Conservation (phyloP, 1,140 invertebrate genomes). For the Cheumatopsyche charites region DNA sequence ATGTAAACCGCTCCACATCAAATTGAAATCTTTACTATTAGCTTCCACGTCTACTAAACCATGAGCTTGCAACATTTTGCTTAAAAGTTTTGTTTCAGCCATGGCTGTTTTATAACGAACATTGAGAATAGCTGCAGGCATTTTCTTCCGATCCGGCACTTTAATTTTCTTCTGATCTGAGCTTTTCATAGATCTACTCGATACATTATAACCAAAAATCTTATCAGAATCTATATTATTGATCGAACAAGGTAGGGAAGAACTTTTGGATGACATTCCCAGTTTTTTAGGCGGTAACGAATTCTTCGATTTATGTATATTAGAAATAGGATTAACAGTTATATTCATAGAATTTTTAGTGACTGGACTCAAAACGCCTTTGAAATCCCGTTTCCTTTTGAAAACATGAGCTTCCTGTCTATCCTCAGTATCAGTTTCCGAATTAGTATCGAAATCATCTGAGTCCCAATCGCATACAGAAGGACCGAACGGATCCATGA, state of each 20-base stretch:
- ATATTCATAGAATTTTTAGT: conserved; percentile 56
- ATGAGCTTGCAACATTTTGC: conserved; percentile 75
- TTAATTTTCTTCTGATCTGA: conserved; percentile 48
- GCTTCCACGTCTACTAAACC: conserved; percentile 70
- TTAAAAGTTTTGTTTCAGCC: conserved; percentile 78
- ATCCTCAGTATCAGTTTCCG: conserved; percentile 32
- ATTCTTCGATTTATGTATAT: conserved; percentile 32
- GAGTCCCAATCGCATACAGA: conserved; percentile 29
- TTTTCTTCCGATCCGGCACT: conserved; percentile 57
- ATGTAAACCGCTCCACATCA: conserved; percentile 90
- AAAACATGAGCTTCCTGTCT: neutral
- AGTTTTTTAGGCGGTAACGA: neutral
- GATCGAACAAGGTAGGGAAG: conserved; percentile 17
- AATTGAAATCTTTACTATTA: conserved; percentile 78
- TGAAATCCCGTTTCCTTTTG: conserved; percentile 58
- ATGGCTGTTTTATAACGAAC: conserved; percentile 82
- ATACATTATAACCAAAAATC: conserved; percentile 31
- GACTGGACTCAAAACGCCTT: conserved; percentile 58
- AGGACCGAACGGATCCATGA: conserved; percentile 26
- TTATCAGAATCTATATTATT: conserved; percentile 16
- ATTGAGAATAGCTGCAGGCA: conserved; percentile 75
- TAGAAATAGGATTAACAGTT: conserved; percentile 37
- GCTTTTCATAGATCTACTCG: conserved; percentile 21
- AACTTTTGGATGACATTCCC: conserved; percentile 2
- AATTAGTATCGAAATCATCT: conserved; percentile 36